Evolutionary conservation across 2,888 invertebrate genomes (phyloP).

Genomic region (Dryomyza anilis): DNA sequence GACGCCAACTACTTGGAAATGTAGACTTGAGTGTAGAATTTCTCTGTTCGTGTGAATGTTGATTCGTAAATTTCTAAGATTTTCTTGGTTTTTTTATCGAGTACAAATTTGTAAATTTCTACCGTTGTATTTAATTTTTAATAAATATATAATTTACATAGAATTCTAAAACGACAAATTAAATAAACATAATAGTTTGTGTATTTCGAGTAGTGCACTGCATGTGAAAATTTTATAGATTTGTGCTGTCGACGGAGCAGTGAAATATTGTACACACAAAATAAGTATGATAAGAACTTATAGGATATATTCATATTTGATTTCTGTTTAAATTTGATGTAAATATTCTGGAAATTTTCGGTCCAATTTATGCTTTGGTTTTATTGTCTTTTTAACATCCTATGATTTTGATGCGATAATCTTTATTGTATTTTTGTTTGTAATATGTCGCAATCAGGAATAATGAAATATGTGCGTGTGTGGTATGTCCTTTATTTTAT

Average conservation of each 20-base stretch:
- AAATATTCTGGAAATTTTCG: too few species aligned
- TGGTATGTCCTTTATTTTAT: too few species aligned
- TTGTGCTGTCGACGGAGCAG: background rate
- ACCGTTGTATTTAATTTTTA: slow-evolving; percentile 30
- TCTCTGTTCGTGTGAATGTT: slow-evolving; percentile 39
- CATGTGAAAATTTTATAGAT: slow-evolving; percentile 24
- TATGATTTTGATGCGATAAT: too few species aligned
- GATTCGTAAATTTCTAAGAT: slow-evolving; percentile 38
- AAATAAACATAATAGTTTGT: slow-evolving; percentile 9
- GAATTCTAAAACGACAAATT: slow-evolving; percentile 10
- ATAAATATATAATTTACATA: slow-evolving; percentile 28
- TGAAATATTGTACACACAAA: background rate
- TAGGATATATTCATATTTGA: too few species aligned
- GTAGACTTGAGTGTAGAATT: slow-evolving; percentile 36
- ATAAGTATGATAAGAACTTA: slow-evolving; percentile 2
- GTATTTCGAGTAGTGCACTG: slow-evolving; percentile 22
- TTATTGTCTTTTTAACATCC: too few species aligned
- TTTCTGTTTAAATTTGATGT: too few species aligned
- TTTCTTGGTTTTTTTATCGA: slow-evolving; percentile 38
- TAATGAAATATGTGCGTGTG: too few species aligned
- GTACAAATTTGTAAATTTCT: too few species aligned
- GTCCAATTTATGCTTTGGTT: too few species aligned
- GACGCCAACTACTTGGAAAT: slow-evolving; percentile 46
- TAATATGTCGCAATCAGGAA: too few species aligned
- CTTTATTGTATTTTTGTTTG: too few species aligned